Evolutionary conservation across 2,888 invertebrate species (phyloP), one percentile per base, ranked within the genome.

Genomic region (Lochmaea capreae): DNA sequence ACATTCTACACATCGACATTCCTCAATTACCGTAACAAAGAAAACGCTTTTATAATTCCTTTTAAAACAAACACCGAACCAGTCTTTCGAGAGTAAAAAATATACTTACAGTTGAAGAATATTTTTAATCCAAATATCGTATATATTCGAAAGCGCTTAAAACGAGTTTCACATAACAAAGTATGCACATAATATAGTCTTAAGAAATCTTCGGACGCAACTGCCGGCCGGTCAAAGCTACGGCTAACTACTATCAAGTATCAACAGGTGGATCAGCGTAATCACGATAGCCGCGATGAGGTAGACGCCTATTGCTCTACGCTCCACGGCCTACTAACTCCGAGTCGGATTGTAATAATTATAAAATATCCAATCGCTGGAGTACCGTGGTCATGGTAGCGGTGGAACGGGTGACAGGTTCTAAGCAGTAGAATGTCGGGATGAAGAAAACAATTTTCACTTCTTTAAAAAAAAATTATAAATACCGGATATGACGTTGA

Each of bases 251-350:
- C 57, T 54, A 58, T 58, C 12, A 11, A 12, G 11, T 43, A 46
- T 63, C 62, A 71, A 71, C 71, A 71, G 71, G 71, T 71, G 71
- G 65, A 71, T 71, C 54, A 18, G 22, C 63, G 70, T 63, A 63
- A 70, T 63, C 42, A 52, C 69, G 62, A 63, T 57, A 54, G 5
- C 33, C 63, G 57, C 70, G 63, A 70, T 63, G 63, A 70, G 18
- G 59, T 43, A 65, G 57, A 42, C 18, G 16, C 18, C 42, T 63
- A 43, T 43, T 43, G 43, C 42, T 59, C 26, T 59, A 26, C 62
- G 62, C 33, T 65, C 71, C 58, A 71, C 65, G 65, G 71, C 71
- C 71, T 71, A 71, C 71, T 71, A 71, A 65, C 71, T 71, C 39
- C 57, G 65, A 39, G 57, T 58, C 46, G 58, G 71, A 43, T 65